A percentile compares a stretch with the other conserved stretches of the same genome.
Conservation (phyloP, 2,797 vertebrate genomes). For the Syngnathus acus region DNA sequence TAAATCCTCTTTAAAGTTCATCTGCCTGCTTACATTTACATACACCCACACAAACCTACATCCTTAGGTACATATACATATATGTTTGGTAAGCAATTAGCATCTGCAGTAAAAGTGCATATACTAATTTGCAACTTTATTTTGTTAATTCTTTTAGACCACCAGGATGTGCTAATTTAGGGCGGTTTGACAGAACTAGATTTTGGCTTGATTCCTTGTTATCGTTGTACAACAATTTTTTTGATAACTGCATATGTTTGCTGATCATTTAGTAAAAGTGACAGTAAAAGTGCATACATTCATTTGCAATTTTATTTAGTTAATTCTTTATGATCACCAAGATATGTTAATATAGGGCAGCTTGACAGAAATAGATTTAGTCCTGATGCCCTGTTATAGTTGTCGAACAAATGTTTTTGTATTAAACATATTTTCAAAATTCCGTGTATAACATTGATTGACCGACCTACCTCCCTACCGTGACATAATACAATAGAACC, state of each 20-base stretch:
- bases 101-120: conserved; percentile 25
- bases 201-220: no score
- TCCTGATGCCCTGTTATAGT: no score
- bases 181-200: background rate
- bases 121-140: conserved; percentile 16
- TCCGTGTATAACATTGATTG: no score
- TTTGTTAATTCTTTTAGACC: conserved; percentile 11
- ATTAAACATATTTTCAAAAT: no score
- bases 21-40: conserved; percentile 45
- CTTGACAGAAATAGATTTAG: background rate
- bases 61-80: conserved; percentile 31
- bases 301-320: conserved; percentile 22
- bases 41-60: conserved; percentile 48
- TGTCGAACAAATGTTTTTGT: no score
- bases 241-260: conserved; percentile 14
- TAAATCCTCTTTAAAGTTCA: conserved; percentile 35
- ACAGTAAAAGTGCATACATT: conserved; percentile 15
- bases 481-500: no score
- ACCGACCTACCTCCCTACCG: no score
- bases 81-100: conserved; percentile 33
- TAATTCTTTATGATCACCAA: background rate
- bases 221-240: no score
- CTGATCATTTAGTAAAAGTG: conserved; percentile 31
- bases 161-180: background rate
- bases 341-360: background rate